Evolutionary conservation across 2,113 vertebrate species (phyloP).

Genomic region (Istiophorus platypterus): DNA sequence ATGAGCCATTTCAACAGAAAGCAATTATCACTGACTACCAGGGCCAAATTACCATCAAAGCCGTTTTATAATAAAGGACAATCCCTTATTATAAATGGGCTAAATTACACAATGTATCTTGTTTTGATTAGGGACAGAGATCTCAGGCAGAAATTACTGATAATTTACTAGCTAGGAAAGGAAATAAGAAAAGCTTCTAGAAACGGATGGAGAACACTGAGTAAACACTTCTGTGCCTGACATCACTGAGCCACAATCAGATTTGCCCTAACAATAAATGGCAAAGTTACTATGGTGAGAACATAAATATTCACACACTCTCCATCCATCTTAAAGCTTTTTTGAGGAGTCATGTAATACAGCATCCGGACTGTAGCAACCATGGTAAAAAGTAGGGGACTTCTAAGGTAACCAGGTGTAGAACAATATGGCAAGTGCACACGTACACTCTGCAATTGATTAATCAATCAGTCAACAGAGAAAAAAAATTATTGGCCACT

Average conservation of each 20-base stretch:
- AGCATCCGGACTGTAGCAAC: neutral
- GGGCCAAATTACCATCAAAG: conserved; percentile 55
- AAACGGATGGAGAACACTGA: conserved; percentile 31
- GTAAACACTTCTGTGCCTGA: conserved; percentile 61
- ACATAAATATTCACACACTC: conserved; percentile 44
- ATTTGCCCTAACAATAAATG: conserved; percentile 29
- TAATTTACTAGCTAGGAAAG: conserved; percentile 36
- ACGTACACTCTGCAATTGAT: neutral
- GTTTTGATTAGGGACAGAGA: conserved; percentile 63
- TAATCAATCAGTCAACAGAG: neutral
- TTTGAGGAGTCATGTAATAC: conserved; percentile 11
- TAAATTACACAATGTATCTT: conserved; percentile 40
- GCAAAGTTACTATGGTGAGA: conserved; percentile 56
- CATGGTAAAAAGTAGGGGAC: neutral
- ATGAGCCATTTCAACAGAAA: conserved; percentile 45
- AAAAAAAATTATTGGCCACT: neutral
- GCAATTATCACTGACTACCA: conserved; percentile 56
- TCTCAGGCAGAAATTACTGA: conserved; percentile 58
- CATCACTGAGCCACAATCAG: conserved; percentile 37
- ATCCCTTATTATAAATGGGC: conserved; percentile 39
- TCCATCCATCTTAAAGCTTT: conserved; percentile 10
- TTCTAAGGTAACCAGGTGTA: neutral
- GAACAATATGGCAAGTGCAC: conserved; percentile 3
- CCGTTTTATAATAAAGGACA: conserved; percentile 27
- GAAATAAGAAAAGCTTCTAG: conserved; percentile 61